phyloP scores from a whole-genome alignment of 2,888 invertebrate genomes.

The Meta bourneti region DNA sequence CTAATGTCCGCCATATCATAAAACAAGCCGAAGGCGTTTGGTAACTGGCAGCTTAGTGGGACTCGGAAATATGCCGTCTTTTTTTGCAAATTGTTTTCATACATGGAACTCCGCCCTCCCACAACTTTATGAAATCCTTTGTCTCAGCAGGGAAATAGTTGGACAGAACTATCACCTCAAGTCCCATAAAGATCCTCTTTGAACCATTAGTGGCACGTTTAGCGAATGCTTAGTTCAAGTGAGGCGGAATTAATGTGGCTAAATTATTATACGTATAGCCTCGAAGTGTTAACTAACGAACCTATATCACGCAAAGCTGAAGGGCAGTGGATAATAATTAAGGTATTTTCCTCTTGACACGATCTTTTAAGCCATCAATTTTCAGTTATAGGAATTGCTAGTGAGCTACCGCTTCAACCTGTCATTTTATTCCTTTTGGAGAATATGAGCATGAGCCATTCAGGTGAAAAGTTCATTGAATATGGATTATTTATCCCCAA shows the following conservation, averaged over 20 bases:
- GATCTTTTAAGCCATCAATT: not conserved
- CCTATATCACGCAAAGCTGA: not conserved
- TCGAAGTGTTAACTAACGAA: not conserved
- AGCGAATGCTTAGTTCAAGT: not conserved
- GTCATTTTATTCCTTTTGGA: not conserved
- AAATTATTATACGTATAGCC: not conserved
- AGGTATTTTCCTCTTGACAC: not conserved
- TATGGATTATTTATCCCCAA: no score
- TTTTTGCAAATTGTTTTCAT: not conserved
- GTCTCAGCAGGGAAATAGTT: not conserved
- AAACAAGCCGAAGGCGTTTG: not conserved
- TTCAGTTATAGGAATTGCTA: not conserved
- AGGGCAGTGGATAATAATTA: not conserved
- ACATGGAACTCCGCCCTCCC: not conserved
- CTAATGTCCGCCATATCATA: no score
- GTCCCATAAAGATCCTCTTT: constrained; percentile 1
- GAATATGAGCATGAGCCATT: not conserved
- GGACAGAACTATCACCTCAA: not conserved
- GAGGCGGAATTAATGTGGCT: not conserved
- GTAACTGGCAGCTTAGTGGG: not conserved
- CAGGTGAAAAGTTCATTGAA: not conserved
- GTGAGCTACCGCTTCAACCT: not conserved
- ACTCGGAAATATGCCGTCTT: not conserved
- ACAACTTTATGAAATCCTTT: not conserved
- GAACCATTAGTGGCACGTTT: not conserved